Conservation (phyloP, 2,113 vertebrate genomes). For the Phalacrocorax carbo region DNA sequence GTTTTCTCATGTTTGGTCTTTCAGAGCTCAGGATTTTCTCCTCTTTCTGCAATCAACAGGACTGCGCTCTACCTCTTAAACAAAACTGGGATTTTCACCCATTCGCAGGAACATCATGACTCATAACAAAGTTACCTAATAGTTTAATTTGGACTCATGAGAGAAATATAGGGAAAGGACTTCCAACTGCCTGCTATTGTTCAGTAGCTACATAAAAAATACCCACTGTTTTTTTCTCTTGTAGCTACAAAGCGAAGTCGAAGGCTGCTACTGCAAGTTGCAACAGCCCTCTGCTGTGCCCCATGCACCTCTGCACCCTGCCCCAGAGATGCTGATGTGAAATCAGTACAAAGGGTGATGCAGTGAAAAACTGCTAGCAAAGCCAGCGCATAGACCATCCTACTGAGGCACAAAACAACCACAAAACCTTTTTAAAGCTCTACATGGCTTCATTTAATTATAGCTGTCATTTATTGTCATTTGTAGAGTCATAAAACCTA, state of each 20-base stretch:
- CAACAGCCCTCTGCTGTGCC: neutral
- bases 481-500: neutral
- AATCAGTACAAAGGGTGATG: neutral
- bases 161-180: neutral
- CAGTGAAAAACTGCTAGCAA: neutral
- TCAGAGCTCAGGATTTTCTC: neutral
- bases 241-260: neutral
- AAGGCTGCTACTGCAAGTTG: neutral
- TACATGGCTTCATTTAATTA: neutral
- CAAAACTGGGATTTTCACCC: neutral
- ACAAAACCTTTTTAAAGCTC: neutral
- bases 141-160: neutral
- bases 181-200: neutral
- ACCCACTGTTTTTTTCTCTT: neutral
- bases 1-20: neutral
- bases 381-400: neutral
- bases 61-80: neutral
- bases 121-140: neutral
- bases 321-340: neutral
- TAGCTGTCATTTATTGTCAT: neutral
- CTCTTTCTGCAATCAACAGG: neutral
- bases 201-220: neutral
- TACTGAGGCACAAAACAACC: neutral
- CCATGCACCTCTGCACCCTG: neutral
- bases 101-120: neutral